Evolutionary conservation across 2,797 vertebrate species (phyloP), one percentile per base, ranked within the genome.

Genomic region (Ceryle rudis): DNA sequence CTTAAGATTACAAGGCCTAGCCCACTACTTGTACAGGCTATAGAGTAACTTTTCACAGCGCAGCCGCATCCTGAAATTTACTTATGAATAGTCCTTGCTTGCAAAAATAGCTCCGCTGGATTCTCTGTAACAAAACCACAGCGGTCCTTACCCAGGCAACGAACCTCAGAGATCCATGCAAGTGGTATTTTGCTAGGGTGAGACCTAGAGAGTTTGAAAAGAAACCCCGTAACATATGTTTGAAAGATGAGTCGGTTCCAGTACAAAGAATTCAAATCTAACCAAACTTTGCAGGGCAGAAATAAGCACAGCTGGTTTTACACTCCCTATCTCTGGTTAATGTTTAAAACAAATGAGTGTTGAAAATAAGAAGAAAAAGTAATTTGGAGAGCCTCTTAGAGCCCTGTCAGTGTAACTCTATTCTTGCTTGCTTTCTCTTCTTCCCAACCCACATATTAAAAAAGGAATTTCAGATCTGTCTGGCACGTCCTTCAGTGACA

Each of bases 11-110:
- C 57, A 85, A 94, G 92, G 73, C 69, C 95, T 83, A 85, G 20
- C 21, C 70, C 90, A 57, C 89, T 96, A 90, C 93, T 97, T 93
- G 92, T 97, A 97, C 81, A 97, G 93, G 93, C 70, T 94, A 57
- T n/a, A 77, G 75, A 90, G 73, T 37, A 74, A 74, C 58, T 95
- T 96, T 81, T 72, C 54, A 73, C 52, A 64, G 71, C 69, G 61
- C 83, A 92, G 62, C 65, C 89, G 31, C 72, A 62, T 84, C 69
- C 37, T 92, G 84, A 74, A 89, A 86, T 81, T 61, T 39, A 78
- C 67, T 91, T 78, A 33, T 46, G 71, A 95, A 87, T 6, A 81
- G 81, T 51, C 37, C 31, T 86, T 67, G 21, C 57, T 52, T 58
- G 67, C 61, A 81, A n/a, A 86, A 93, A 86, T 19, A 54, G 37